A percentile compares a stretch with the other conserved stretches of the same genome.
phyloP scores from a whole-genome alignment of 2,113 vertebrate genomes.

The Macrotis lagotis region DNA sequence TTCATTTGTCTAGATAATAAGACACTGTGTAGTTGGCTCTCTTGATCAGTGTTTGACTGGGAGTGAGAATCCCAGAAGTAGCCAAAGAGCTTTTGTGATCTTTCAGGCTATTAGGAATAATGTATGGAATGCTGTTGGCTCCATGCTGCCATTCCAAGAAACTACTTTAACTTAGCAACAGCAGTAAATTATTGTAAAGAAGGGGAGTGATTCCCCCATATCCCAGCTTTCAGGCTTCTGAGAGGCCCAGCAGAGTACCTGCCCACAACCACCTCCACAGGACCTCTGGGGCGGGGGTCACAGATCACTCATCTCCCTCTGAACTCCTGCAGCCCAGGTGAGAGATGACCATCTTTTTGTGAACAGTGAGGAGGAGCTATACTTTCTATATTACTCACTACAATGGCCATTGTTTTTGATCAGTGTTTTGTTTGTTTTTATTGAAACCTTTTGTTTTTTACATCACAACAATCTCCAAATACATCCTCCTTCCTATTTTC shows the following conservation, averaged over 20 bases:
- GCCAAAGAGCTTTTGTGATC: background rate
- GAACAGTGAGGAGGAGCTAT: background rate
- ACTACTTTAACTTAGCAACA: background rate
- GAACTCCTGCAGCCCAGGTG: background rate
- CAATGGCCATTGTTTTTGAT: background rate
- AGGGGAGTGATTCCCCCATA: background rate
- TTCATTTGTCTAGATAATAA: background rate
- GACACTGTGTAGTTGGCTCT: background rate
- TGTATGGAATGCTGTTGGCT: background rate
- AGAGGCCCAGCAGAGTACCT: background rate
- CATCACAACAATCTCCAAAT: background rate
- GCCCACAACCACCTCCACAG: background rate
- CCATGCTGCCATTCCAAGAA: background rate
- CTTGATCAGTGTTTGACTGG: background rate
- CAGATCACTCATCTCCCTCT: background rate
- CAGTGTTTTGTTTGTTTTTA: background rate
- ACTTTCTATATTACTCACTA: background rate
- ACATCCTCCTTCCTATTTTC: background rate
- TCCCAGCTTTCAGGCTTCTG: background rate
- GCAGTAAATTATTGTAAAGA: background rate
- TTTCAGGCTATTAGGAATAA: background rate
- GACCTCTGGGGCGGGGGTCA: background rate
- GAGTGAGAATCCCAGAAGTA: background rate
- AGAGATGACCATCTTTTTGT: background rate
- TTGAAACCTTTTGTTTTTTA: background rate